Conservation (phyloP, 2,888 invertebrate genomes). For the Heliothis peltigera region DNA sequence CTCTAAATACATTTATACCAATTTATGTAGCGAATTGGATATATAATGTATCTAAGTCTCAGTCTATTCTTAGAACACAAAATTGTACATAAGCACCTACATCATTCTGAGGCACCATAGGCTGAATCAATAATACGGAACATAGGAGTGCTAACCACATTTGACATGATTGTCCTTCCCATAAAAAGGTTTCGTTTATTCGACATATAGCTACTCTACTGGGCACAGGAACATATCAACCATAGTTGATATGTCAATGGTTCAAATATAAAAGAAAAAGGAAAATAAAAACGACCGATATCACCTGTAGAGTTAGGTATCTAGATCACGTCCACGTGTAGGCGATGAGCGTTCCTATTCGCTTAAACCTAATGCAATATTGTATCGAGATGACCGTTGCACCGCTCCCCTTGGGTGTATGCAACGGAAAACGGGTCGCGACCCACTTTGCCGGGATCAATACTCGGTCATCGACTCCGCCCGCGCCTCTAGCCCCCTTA, state of each 20-base stretch:
- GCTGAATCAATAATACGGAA: conserved; percentile 25
- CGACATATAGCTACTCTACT: background rate
- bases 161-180: background rate
- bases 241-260: too few species aligned
- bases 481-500: conserved; percentile 75
- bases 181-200: background rate
- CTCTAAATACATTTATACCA: conserved; percentile 39
- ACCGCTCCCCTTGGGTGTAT: conserved; percentile 75
- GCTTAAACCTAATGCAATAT: conserved; percentile 45
- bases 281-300: background rate
- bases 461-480: conserved; percentile 89
- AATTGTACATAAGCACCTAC: background rate
- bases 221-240: background rate
- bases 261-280: background rate
- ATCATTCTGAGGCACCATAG: conserved; percentile 13
- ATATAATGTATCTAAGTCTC: too few species aligned
- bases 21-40: background rate
- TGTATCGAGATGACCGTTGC: conserved; percentile 71
- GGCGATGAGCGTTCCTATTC: conserved; percentile 28
- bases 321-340: conserved; percentile 10
- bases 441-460: conserved; percentile 88
- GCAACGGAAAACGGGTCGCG: conserved; percentile 87
- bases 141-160: conserved; percentile 10
- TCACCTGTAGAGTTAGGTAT: background rate
- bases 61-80: too few species aligned